Percentiles rank a stretch among this genome's conserved stretches.
Conservation (phyloP, 2,888 invertebrate genomes). For the Athrips mouffetella region DNA sequence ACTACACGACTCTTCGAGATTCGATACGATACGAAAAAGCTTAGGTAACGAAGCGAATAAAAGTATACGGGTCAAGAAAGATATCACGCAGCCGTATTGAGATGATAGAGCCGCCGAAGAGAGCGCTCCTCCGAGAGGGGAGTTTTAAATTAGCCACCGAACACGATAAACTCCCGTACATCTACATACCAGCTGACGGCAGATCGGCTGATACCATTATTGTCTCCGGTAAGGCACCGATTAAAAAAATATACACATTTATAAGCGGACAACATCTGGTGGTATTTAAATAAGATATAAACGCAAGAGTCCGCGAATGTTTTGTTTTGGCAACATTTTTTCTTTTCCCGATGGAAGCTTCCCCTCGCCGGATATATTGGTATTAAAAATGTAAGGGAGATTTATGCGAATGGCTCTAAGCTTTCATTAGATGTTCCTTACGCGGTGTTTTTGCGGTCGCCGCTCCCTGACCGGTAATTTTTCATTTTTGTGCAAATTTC, state of each 20-base stretch:
- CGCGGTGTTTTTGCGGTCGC: slow-evolving; percentile 72
- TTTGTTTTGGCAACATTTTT: slow-evolving; percentile 61
- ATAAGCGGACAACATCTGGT: slow-evolving; percentile 72
- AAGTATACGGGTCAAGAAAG: slow-evolving; percentile 68
- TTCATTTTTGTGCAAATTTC: slow-evolving; percentile 73
- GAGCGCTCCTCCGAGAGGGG: slow-evolving; percentile 47
- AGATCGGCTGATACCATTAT: slow-evolving; percentile 74
- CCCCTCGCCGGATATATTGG: slow-evolving; percentile 75
- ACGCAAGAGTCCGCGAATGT: slow-evolving; percentile 67
- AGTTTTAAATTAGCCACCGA: slow-evolving; percentile 72
- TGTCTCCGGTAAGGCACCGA: slow-evolving; percentile 73
- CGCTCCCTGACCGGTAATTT: slow-evolving; percentile 77
- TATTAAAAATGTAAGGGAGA: slow-evolving; percentile 79
- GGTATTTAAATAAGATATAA: slow-evolving; percentile 78
- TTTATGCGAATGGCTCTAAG: slow-evolving; percentile 79
- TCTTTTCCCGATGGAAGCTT: slow-evolving; percentile 57
- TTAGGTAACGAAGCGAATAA: slow-evolving; percentile 74
- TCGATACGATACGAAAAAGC: slow-evolving; percentile 70
- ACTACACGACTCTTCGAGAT: slow-evolving; percentile 75
- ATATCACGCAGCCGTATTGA: slow-evolving; percentile 60
- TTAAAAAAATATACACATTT: slow-evolving; percentile 73
- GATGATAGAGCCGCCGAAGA: slow-evolving; percentile 50
- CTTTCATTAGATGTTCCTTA: slow-evolving; percentile 78
- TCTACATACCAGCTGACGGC: slow-evolving; percentile 75
- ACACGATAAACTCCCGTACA: slow-evolving; percentile 66